phyloP scores from a whole-genome alignment of 2,888 invertebrate species.

The Andrena bicolor region DNA sequence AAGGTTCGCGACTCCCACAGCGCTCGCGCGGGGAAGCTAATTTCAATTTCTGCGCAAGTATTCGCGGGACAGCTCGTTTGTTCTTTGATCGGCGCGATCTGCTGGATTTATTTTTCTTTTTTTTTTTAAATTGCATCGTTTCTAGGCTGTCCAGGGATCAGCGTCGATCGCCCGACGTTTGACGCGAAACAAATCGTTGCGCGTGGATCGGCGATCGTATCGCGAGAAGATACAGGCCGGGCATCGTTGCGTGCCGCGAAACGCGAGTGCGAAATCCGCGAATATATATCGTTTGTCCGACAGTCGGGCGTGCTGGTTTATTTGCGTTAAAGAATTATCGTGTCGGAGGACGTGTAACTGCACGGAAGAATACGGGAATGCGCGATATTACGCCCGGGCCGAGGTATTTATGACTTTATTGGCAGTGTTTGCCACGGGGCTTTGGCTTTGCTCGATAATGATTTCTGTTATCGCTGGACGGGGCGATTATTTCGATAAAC shows the following conservation, averaged over 20 bases:
- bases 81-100: conserved; percentile 36
- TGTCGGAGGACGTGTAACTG: not conserved
- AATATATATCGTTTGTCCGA: conserved; percentile 32
- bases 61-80: conserved; percentile 21
- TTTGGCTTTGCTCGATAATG: not conserved
- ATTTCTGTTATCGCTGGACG: not conserved
- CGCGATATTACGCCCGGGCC: not conserved
- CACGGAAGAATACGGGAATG: not conserved
- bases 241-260: conserved; percentile 17
- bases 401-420: conserved; percentile 6
- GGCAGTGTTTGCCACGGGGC: not conserved
- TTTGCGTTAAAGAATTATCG: conserved; percentile 4
- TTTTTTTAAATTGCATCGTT: not conserved
- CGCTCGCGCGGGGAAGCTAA: conserved; percentile 39
- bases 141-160: conserved; percentile 23
- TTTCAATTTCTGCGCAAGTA: conserved; percentile 55
- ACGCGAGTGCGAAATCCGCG: conserved; percentile 37
- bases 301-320: conserved; percentile 5
- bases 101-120: not conserved
- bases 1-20: conserved; percentile 32
- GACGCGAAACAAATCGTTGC: conserved; percentile 57
- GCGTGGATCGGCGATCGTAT: conserved; percentile 39
- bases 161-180: conserved; percentile 38
- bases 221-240: conserved; percentile 27
- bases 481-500: conserved; percentile 2